Conservation (phyloP, 2,797 vertebrate species). For the Lepilemur septentrionalis region DNA sequence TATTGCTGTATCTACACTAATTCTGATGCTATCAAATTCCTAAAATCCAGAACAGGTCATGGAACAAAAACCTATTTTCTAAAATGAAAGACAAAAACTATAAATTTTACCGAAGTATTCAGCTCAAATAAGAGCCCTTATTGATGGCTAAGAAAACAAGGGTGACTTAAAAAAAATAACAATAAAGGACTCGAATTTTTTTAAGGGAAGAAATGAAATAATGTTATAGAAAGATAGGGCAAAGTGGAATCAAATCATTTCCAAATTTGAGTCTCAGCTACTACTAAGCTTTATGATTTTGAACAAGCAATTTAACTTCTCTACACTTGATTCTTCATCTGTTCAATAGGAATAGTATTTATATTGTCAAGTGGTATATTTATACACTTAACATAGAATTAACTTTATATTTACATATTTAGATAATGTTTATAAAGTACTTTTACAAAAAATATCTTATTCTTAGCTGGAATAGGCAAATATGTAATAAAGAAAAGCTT, state of each 20-base stretch:
- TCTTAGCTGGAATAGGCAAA: constrained; percentile 6
- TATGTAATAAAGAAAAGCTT: constrained; percentile 27
- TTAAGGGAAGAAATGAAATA: constrained; percentile 35
- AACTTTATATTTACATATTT: constrained; percentile 20
- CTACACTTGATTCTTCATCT: constrained; percentile 4
- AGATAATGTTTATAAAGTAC: constrained; percentile 23
- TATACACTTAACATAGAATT: constrained; percentile 13
- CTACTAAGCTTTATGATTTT: not conserved
- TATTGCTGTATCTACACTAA: not conserved
- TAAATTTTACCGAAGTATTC: not conserved
- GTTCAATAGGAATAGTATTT: not conserved
- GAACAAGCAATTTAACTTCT: constrained; percentile 5
- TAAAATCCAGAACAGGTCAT: not conserved
- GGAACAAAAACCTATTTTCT: not conserved
- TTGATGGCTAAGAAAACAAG: not conserved
- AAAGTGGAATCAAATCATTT: not conserved
- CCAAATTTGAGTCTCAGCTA: not conserved
- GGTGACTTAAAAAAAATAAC: not conserved
- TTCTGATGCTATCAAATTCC: constrained; percentile 13
- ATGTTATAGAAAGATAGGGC: not conserved
- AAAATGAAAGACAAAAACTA: constrained; percentile 14
- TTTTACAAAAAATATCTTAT: constrained; percentile 35
- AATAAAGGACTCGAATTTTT: not conserved
- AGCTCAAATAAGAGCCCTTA: not conserved
- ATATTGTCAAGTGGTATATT: not conserved